These are phyloP conservation scores for Halichondria panicea DNA, from an alignment of 37 sponge, comb jelly and placozoan genomes.

Conservation along the genomic window DNA sequence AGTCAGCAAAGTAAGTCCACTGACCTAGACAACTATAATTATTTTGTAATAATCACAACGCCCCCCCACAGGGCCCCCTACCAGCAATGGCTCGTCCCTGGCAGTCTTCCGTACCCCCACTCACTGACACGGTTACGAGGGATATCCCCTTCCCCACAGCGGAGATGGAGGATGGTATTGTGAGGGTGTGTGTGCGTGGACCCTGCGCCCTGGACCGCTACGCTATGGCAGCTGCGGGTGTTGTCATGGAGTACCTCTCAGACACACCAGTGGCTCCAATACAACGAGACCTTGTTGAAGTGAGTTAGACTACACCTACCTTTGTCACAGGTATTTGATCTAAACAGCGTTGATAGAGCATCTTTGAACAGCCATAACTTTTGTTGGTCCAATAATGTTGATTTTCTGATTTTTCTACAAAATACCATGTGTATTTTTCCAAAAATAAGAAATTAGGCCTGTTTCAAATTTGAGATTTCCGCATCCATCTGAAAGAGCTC, in stretches of 20 bases:
- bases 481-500: no score
- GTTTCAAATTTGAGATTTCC: no score
- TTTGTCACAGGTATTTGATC: no score
- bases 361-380: no score
- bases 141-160: constrained; percentile 72
- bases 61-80: constrained; percentile 51
- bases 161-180: constrained; percentile 73
- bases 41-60: background rate
- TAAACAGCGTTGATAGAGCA: no score
- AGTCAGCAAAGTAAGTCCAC: constrained; percentile 50
- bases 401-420: no score
- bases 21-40: background rate
- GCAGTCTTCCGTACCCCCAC: constrained; percentile 70
- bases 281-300: constrained; percentile 74
- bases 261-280: constrained; percentile 94
- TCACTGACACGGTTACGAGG: constrained; percentile 25
- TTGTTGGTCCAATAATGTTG: no score
- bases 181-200: constrained; percentile 72
- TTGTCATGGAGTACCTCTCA: constrained; percentile 74
- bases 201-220: constrained; percentile 57
- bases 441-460: no score
- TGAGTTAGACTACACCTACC: no score
- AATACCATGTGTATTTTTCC: no score
- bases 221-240: constrained; percentile 44
- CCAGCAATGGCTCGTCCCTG: constrained; percentile 83